Evolutionary conservation across 2,888 invertebrate genomes (phyloP).

Genomic region (Entomobrya multifasciata): DNA sequence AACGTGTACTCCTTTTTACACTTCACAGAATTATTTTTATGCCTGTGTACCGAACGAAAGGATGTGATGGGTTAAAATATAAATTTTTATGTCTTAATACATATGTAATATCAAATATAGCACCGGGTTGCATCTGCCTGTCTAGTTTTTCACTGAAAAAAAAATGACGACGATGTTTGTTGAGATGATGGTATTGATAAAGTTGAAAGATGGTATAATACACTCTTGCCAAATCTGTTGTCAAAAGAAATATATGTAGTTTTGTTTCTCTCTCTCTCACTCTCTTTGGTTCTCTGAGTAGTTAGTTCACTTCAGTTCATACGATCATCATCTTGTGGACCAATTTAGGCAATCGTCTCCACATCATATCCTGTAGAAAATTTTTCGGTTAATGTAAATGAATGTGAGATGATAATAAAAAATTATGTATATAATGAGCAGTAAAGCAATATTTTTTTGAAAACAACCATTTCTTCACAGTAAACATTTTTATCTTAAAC

Average conservation of each 20-base stretch:
- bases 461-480: slow-evolving; percentile 1
- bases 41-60: not conserved
- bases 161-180: slow-evolving; percentile 44
- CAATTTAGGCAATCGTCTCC: not conserved
- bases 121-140: slow-evolving; percentile 64
- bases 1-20: too few relatives aligned
- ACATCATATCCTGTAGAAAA: slow-evolving; percentile 9
- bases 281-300: too few relatives aligned
- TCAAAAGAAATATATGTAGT: slow-evolving; percentile 31
- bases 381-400: not conserved
- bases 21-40: too few relatives aligned
- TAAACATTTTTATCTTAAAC: too few relatives aligned
- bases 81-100: too few relatives aligned
- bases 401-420: not conserved
- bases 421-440: not conserved
- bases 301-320: slow-evolving; percentile 33
- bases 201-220: slow-evolving; percentile 61
- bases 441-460: not conserved
- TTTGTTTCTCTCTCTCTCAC: slow-evolving; percentile 14
- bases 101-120: slow-evolving; percentile 41
- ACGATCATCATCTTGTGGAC: not conserved
- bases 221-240: slow-evolving; percentile 61
- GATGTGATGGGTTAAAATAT: too few relatives aligned
- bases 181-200: slow-evolving; percentile 50
- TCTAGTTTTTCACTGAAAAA: slow-evolving; percentile 39